Conservation (phyloP, 1,140 invertebrate genomes). For the Scaptodrosophila lebanonensis region DNA sequence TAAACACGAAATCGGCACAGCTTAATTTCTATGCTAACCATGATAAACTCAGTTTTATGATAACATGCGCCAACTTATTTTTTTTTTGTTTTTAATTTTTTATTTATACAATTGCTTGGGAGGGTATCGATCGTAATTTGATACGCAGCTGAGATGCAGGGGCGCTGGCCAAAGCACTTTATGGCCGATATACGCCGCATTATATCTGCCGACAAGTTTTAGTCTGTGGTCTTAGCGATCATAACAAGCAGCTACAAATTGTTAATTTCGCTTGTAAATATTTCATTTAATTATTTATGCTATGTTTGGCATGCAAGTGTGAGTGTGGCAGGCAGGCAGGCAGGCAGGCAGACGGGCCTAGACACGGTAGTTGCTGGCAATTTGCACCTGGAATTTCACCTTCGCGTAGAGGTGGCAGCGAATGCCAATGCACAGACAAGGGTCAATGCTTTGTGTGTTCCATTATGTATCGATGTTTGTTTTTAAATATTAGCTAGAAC, state of each 20-base stretch:
- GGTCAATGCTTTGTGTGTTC: slow-evolving; percentile 48
- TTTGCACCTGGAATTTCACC: too few species aligned
- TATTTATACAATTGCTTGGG: slow-evolving; percentile 20
- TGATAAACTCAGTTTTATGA: slow-evolving; percentile 70
- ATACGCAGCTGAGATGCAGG: slow-evolving; percentile 37
- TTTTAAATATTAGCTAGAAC: too few species aligned
- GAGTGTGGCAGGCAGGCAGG: too few species aligned
- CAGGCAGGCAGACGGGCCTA: too few species aligned
- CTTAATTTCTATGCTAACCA: slow-evolving; percentile 67
- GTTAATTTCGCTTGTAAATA: slow-evolving; percentile 70
- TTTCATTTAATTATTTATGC: slow-evolving; percentile 70
- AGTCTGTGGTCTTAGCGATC: slow-evolving; percentile 22
- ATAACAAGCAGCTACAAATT: slow-evolving; percentile 65
- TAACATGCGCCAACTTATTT: slow-evolving; percentile 45
- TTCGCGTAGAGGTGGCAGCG: not conserved
- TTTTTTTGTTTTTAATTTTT: slow-evolving; percentile 2
- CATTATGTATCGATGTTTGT: too few species aligned
- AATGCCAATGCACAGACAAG: slow-evolving; percentile 12
- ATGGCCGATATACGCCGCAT: too few species aligned
- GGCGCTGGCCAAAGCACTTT: not conserved
- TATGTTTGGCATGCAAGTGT: slow-evolving; percentile 18
- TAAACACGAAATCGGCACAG: slow-evolving; percentile 14
- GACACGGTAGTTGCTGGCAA: too few species aligned
- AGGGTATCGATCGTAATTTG: slow-evolving; percentile 36
- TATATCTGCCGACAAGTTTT: too few species aligned